Evolutionary conservation across 2,888 invertebrate genomes (phyloP), one percentile per base, ranked within the genome.

Genomic region (Cheiracanthium punctorium): DNA sequence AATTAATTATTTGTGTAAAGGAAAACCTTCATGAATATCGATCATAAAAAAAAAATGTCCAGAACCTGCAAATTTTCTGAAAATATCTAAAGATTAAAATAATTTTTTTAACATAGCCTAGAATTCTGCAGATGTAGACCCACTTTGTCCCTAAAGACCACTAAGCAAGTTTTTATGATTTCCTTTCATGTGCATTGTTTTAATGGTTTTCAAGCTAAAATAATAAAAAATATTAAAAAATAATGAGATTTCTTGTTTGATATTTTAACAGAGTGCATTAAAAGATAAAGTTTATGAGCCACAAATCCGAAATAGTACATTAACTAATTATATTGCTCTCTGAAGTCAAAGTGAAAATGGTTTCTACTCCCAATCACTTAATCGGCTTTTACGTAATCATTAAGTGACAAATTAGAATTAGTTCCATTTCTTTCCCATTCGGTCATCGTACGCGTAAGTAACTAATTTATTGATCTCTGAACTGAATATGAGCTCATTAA

Each of bases 341-440:
- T 32, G 65, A 71, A 76, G 43, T 32, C 30, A 29, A 43, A 80
- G 73, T 43, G 77, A 58, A 73, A 82, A 77, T 77, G 73, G 65
- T 43, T 64, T 73, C 17, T 1, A 24, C 72, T 52, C 28, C 30
- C 67, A 24, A 77, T 73, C 72, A 77, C 48, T 29, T 58, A 58
- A 48, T 33, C 32, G 48, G 48, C 77, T 82, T 77, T 48, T 48
- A 48, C 48, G 32, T 70, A 76, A 71, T 82, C 75, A 76, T 82
- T 77, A 82, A 76, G 76, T 82, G 82, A 72, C 76, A 82, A 82
- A 82, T 84, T 77, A 77, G 28, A 84, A 84, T 73, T 72, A 77
- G 37, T 20, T 58, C 72, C 72, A 67, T 84, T 73, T 77, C 77
- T 52, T 77, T 84, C 65, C 72, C 43, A 37, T 76, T 65, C 75